Percentiles rank a stretch among this genome's conserved stretches.
phyloP scores from a whole-genome alignment of 2,888 invertebrate genomes.

The Herminia tarsipennalis region DNA sequence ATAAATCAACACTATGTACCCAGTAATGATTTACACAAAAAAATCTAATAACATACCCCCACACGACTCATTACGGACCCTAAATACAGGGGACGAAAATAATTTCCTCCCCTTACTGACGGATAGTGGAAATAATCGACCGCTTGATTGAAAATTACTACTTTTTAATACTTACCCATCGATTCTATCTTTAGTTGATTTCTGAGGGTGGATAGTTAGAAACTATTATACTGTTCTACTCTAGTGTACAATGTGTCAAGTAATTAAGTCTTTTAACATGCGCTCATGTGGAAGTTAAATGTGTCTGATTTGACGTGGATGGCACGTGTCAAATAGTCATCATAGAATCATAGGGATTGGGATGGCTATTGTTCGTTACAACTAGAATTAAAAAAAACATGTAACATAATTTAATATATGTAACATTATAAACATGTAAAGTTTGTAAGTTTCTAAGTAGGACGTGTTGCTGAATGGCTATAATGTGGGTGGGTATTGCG shows the following conservation, averaged over 20 bases:
- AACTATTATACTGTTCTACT: conserved; percentile 7
- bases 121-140: conserved; percentile 56
- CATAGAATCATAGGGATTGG: neutral
- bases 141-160: conserved; percentile 59
- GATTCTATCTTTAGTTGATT: conserved; percentile 5
- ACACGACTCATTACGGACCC: conserved; percentile 38
- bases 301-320: conserved; percentile 7
- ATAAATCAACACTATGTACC: conserved; percentile 7
- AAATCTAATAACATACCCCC: conserved; percentile 37
- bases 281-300: conserved; percentile 24
- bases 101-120: conserved; percentile 29
- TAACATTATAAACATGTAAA: too few species aligned
- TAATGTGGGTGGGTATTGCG: too few species aligned
- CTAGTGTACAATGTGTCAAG: conserved; percentile 1
- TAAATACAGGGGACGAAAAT: conserved; percentile 28
- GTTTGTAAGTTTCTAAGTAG: too few species aligned
- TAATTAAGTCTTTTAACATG: conserved; percentile 35
- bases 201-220: conserved; percentile 14
- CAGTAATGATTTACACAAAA: conserved; percentile 30
- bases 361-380: neutral
- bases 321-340: conserved; percentile 5
- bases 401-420: too few species aligned
- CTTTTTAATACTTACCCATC: conserved; percentile 33
- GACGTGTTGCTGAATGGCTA: too few species aligned
- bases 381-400: too few species aligned